phyloP scores from a whole-genome alignment of 2,888 invertebrate species.

The Clitarchus hookeri region DNA sequence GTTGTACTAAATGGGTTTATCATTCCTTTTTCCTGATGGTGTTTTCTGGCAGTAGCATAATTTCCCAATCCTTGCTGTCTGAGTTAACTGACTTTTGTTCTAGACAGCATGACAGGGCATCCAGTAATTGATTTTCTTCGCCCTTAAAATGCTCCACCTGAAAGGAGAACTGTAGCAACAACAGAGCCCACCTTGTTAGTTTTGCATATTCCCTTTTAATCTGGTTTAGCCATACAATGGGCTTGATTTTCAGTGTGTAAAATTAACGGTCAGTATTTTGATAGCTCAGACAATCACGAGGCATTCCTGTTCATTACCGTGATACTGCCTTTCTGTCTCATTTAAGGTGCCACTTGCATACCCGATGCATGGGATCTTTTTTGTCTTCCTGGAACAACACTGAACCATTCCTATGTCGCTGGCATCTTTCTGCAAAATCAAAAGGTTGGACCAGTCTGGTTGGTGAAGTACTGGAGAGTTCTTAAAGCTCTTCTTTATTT shows the following conservation, averaged over 20 bases:
- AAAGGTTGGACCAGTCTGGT: neutral
- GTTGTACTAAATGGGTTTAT: too few species aligned
- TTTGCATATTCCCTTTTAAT: neutral
- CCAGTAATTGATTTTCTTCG: neutral
- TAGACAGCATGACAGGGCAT: neutral
- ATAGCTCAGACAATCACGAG: neutral
- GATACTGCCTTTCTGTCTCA: neutral
- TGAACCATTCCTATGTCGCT: neutral
- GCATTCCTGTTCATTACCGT: neutral
- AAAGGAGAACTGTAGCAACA: neutral
- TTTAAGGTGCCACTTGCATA: neutral
- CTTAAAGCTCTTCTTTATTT: neutral
- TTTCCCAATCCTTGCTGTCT: neutral
- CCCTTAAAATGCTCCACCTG: neutral
- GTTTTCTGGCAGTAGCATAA: neutral
- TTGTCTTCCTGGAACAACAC: neutral
- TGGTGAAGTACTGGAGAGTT: neutral
- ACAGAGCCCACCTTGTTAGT: neutral
- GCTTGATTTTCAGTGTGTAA: neutral
- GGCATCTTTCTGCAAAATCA: neutral
- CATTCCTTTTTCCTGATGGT: too few species aligned
- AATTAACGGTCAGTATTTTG: neutral
- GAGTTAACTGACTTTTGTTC: neutral
- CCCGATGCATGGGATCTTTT: neutral
- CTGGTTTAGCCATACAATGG: neutral